These are phyloP conservation scores for Phrynocephalus vlangalii DNA, from an alignment of 2,797 vertebrate species.

Conservation along the genomic window DNA sequence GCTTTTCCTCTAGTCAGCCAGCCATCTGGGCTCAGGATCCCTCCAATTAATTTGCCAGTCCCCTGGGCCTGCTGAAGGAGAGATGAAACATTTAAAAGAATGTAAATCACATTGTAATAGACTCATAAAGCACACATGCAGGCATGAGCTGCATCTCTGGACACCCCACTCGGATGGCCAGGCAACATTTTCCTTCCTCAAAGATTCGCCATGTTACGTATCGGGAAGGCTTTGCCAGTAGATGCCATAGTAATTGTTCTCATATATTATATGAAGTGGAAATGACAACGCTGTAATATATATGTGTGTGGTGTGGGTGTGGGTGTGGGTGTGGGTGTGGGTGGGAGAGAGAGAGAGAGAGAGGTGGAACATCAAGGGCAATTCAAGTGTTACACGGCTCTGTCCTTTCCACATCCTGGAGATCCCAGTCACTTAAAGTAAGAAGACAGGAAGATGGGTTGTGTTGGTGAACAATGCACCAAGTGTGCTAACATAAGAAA, in stretches of 20 bases:
- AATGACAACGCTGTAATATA: too few species aligned
- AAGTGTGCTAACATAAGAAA: slow-evolving; percentile 10
- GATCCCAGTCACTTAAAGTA: slow-evolving; percentile 16
- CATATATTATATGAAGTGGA: too few species aligned
- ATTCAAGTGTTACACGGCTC: background rate
- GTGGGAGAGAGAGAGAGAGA: too few species aligned
- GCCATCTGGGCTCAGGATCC: slow-evolving; percentile 68
- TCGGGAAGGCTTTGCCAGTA: background rate
- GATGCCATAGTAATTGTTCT: too few species aligned
- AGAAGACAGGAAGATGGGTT: background rate
- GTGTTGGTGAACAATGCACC: background rate
- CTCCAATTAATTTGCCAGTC: slow-evolving; percentile 65
- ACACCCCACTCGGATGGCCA: background rate
- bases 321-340: too few species aligned
- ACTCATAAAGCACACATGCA: background rate
- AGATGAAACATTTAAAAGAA: slow-evolving; percentile 47
- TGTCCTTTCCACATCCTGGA: slow-evolving; percentile 10
- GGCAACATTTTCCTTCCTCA: too few species aligned
- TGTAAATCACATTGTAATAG: slow-evolving; percentile 42
- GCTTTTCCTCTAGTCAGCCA: slow-evolving; percentile 63
- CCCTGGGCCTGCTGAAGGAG: slow-evolving; percentile 59
- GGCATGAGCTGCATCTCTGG: too few species aligned
- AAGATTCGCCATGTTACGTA: background rate
- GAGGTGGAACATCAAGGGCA: too few species aligned
- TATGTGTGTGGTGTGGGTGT: too few species aligned